Percentiles rank a stretch among this genome's conserved stretches.
phyloP scores from a whole-genome alignment of 2,797 vertebrate genomes.

The Spatula clypeata region DNA sequence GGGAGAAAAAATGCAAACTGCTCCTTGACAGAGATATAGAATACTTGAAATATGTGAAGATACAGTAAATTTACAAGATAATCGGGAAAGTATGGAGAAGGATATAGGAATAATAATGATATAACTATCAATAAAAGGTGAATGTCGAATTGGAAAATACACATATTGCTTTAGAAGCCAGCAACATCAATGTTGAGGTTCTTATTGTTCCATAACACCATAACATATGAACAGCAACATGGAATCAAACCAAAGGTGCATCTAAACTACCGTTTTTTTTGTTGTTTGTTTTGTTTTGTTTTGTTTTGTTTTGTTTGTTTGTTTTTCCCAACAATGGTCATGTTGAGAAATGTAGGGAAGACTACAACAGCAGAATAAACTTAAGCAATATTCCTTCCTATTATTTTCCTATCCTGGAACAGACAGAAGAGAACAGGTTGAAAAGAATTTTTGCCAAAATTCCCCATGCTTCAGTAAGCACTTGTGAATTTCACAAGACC shows the following conservation, averaged over 20 bases:
- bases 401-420: background rate
- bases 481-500: background rate
- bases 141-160: background rate
- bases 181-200: background rate
- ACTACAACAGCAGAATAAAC: background rate
- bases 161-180: background rate
- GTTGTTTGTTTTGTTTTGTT: no score
- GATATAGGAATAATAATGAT: background rate
- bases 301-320: background rate
- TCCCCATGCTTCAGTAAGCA: background rate
- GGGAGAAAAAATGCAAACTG: background rate
- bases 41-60: background rate
- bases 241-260: background rate
- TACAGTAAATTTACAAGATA: background rate
- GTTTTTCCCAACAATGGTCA: background rate
- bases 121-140: background rate
- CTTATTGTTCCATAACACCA: background rate
- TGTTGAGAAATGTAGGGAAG: background rate
- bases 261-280: background rate
- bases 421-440: background rate
- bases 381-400: background rate
- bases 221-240: fast-evolving
- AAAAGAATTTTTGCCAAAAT: background rate
- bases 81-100: background rate
- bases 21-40: background rate